These are phyloP conservation scores for Mus minutoides DNA, from an alignment of 2,797 vertebrate species.

Conservation along the genomic window DNA sequence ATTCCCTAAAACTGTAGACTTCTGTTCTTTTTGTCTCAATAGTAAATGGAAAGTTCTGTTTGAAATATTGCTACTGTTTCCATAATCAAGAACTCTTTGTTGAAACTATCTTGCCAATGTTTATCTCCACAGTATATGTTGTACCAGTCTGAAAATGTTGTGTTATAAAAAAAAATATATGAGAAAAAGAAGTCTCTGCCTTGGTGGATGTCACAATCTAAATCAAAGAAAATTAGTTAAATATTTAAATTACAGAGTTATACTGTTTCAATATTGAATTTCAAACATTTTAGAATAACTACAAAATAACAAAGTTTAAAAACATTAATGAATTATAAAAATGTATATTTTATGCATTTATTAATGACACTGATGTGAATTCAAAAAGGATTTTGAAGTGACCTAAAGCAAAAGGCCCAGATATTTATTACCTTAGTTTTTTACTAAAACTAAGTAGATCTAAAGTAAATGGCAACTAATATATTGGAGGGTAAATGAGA, in stretches of 20 bases:
- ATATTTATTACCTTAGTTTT: slow-evolving; percentile 41
- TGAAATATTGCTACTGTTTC: slow-evolving; percentile 15
- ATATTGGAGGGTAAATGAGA: slow-evolving; percentile 18
- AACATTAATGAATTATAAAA: not conserved
- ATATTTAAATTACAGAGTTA: not conserved
- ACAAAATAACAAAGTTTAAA: not conserved
- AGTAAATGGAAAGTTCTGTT: not conserved
- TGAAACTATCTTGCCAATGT: not conserved
- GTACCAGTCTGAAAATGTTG: not conserved
- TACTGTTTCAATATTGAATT: slow-evolving; percentile 11
- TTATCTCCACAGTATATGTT: not conserved
- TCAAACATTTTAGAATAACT: not conserved
- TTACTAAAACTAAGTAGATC: slow-evolving; percentile 21
- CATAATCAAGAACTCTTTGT: slow-evolving; percentile 12
- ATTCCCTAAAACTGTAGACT: not conserved
- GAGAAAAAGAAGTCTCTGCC: not conserved
- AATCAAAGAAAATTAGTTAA: slow-evolving; percentile 53
- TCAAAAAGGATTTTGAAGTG: slow-evolving; percentile 35
- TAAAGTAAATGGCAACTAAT: slow-evolving; percentile 44
- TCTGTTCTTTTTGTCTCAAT: slow-evolving; percentile 15
- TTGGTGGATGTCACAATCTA: not conserved
- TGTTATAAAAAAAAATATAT: not conserved
- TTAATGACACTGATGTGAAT: slow-evolving; percentile 32
- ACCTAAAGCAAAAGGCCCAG: slow-evolving; percentile 21
- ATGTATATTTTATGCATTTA: slow-evolving; percentile 20